Evolutionary conservation across 2,797 vertebrate species (phyloP).

Genomic region (Adrianichthys oophorus): DNA sequence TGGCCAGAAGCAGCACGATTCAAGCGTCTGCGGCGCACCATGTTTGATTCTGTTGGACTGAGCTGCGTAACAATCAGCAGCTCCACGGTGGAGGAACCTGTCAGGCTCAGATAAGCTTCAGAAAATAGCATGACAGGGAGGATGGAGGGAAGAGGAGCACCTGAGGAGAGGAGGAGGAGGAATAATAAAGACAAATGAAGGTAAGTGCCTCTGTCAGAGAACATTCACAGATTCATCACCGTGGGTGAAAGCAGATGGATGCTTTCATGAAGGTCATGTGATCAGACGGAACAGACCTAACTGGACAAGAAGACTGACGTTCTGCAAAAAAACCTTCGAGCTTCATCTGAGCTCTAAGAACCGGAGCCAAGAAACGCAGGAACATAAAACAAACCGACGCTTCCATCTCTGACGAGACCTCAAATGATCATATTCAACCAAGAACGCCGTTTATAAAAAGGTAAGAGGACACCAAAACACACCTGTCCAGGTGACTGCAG

Average conservation of each 20-base stretch:
- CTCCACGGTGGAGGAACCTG: conserved; percentile 43
- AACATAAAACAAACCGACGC: neutral
- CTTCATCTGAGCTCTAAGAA: neutral
- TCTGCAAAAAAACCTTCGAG: neutral
- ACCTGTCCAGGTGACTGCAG: neutral
- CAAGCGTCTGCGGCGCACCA: conserved; percentile 4
- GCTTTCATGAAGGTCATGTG: conserved; percentile 4
- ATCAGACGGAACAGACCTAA: neutral
- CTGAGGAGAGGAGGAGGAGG: conserved; percentile 1
- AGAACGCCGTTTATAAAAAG: neutral
- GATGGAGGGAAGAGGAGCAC: conserved; percentile 3
- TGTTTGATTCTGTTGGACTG: conserved; percentile 38
- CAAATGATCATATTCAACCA: neutral
- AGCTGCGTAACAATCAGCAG: conserved; percentile 33
- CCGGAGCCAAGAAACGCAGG: neutral
- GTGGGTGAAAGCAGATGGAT: conserved; percentile 6
- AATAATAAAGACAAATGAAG: conserved; percentile 16
- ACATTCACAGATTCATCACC: conserved; percentile 3
- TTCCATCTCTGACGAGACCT: too few species aligned
- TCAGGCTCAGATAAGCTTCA: conserved; percentile 44
- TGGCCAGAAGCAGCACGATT: conserved; percentile 7
- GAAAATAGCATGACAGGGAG: neutral
- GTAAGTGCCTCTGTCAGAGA: conserved; percentile 1
- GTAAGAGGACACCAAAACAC: neutral
- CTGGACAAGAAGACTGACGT: neutral